phyloP scores from a whole-genome alignment of 1,140 invertebrate genomes.

The Chironomus tepperi region DNA sequence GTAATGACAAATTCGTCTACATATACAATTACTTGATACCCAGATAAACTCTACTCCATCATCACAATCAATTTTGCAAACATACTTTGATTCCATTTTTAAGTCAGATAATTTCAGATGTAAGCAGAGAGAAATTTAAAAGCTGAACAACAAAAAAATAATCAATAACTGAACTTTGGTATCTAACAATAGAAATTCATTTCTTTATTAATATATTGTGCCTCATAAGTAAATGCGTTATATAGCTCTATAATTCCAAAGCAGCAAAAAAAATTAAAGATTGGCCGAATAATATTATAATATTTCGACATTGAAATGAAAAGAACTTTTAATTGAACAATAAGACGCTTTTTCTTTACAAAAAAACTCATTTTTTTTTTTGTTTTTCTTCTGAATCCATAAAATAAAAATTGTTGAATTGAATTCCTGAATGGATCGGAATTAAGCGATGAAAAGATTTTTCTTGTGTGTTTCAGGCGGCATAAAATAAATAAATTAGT shows the following conservation, averaged over 20 bases:
- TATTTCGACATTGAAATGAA: slow-evolving; percentile 8
- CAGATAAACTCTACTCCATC: no score
- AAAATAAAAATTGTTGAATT: slow-evolving; percentile 1
- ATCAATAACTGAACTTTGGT: neutral
- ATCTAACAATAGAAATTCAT: neutral
- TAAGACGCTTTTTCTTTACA: slow-evolving; percentile 1
- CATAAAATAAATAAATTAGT: slow-evolving; percentile 15
- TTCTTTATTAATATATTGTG: neutral
- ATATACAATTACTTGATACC: no score
- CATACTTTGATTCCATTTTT: no score
- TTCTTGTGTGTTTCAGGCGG: slow-evolving; percentile 5
- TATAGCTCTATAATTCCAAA: neutral
- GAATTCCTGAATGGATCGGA: slow-evolving; percentile 11
- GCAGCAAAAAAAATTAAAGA: neutral
- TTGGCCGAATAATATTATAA: slow-evolving; percentile 9
- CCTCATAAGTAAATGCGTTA: neutral
- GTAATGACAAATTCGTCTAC: no score
- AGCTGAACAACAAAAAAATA: neutral
- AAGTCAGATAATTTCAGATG: no score
- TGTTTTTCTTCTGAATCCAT: slow-evolving; percentile 2
- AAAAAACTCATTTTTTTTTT: neutral
- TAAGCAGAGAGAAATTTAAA: no score
- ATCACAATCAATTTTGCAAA: no score
- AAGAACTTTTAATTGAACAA: slow-evolving; percentile 14
- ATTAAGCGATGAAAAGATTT: slow-evolving; percentile 2